Evolutionary conservation across 2,888 invertebrate species (phyloP), one percentile per base, ranked within the genome.

Genomic region (Eilema sororculum): DNA sequence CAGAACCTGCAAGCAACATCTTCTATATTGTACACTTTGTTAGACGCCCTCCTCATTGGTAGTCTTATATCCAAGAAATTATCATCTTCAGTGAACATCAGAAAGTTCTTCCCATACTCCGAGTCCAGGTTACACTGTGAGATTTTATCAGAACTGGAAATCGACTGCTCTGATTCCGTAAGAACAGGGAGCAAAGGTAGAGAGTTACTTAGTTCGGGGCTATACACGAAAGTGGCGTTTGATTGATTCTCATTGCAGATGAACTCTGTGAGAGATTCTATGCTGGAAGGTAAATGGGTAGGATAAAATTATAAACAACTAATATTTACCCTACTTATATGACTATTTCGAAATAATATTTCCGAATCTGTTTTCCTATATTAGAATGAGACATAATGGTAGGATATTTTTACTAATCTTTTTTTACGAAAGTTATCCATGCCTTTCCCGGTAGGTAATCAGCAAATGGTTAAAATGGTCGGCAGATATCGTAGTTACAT

Each of bases 61-160:
- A 83, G 72, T 56, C 92, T 46, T 0, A 93, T 75, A 69, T 86
- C 84, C 60, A 81, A 86, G 75, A 86, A 84, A 58, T 30, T 65
- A 20, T 88, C 81, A 65, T 93, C 92, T 64, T 90, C 86, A 59
- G 94, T 91, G 73, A 93, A 93, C 93, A 95, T 94, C 9, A 94
- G 82, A 62, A 90, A 95, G 76, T 83, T 90, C 79, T 87, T 91
- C 2, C 85, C 89, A 0, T 82, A 8, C 77, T 95, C 95, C 0
- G 69, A 79, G 25, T 94, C 93, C 20, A 95, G 75, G 75, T 95
- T 89, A 74, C 95, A 95, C 71, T 95, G 95, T 0, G 88, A 83
- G 3, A 76, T 86, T 71, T 90, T 88, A 52, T 72, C 72, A 16
- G 62, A 60, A 30, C 56, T 64, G 24, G 64, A 67, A 9, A 69